These are phyloP conservation scores for Lasioglossum oenotherae DNA, from an alignment of 2,888 invertebrate species.

Conservation along the genomic window DNA sequence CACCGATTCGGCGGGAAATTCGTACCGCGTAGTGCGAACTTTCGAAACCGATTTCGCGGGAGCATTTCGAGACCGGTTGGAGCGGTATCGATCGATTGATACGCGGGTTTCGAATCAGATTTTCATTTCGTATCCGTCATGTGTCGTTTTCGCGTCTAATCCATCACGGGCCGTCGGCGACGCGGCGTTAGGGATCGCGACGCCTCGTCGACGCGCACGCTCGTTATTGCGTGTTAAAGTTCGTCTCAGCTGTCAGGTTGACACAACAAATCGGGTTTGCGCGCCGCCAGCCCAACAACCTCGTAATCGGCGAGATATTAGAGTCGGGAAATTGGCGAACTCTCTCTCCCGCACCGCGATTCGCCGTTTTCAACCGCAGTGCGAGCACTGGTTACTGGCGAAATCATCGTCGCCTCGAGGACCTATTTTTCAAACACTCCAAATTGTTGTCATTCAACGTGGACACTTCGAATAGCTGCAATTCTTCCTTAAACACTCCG, in stretches of 20 bases:
- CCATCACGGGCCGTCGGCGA: constrained; percentile 51
- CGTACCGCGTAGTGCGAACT: neutral
- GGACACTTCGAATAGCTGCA: neutral
- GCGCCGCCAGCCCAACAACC: constrained; percentile 28
- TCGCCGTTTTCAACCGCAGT: neutral
- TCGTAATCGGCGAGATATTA: constrained; percentile 51
- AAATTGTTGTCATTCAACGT: neutral
- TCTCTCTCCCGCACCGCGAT: constrained; percentile 2
- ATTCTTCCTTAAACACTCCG: neutral
- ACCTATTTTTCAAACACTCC: neutral
- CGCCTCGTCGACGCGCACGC: constrained; percentile 65
- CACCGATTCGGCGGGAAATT: neutral
- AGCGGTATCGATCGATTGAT: constrained; percentile 4
- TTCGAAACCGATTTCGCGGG: neutral
- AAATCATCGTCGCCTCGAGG: neutral
- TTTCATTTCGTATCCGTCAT: constrained; percentile 49
- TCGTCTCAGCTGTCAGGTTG: constrained; percentile 65
- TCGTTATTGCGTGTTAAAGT: constrained; percentile 68
- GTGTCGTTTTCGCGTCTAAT: constrained; percentile 39
- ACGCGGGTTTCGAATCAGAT: constrained; percentile 56
- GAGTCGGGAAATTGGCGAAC: constrained; percentile 36
- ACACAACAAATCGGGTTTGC: constrained; percentile 65
- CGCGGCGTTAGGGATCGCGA: constrained; percentile 61
- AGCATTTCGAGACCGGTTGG: neutral
- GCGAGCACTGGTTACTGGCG: neutral